These are phyloP conservation scores for Sminthurides bifidus DNA, from an alignment of 1,140 invertebrate genomes.

Conservation along the genomic window DNA sequence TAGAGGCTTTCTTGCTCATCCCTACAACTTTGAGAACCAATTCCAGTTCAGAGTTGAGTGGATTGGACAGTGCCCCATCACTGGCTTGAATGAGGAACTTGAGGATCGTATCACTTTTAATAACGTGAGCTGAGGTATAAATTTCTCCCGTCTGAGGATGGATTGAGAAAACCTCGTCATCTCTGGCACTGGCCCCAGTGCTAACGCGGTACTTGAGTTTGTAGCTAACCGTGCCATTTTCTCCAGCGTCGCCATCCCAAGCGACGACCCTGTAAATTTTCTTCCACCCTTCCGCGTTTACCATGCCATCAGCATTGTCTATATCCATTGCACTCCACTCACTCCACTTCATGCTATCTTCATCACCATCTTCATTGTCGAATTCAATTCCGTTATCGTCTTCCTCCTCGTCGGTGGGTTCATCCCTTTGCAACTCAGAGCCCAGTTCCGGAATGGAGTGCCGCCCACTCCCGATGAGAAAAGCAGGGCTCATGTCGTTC, in stretches of 20 bases:
- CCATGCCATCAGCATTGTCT: slow-evolving; percentile 5
- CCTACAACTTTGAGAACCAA: slow-evolving; percentile 20
- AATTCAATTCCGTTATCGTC: slow-evolving; percentile 18
- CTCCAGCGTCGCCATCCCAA: slow-evolving; percentile 65
- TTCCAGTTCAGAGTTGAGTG: slow-evolving; percentile 14
- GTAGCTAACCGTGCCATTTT: slow-evolving; percentile 68
- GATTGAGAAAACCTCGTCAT: slow-evolving; percentile 62
- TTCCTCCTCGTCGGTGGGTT: slow-evolving; percentile 11
- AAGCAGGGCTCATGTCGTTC: slow-evolving; percentile 34
- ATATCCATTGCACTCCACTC: slow-evolving; percentile 27
- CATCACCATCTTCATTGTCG: slow-evolving; percentile 18
- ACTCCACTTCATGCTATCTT: slow-evolving; percentile 30
- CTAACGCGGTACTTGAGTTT: slow-evolving; percentile 51
- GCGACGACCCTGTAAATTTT: slow-evolving; percentile 57
- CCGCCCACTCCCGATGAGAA: slow-evolving; percentile 32
- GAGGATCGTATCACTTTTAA: slow-evolving; percentile 26
- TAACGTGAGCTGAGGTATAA: slow-evolving; percentile 34
- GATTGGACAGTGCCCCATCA: slow-evolving; percentile 11
- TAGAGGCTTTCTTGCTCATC: slow-evolving; percentile 8
- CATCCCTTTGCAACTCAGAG: slow-evolving; percentile 22
- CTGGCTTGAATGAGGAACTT: slow-evolving; percentile 28
- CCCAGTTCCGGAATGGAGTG: slow-evolving; percentile 34
- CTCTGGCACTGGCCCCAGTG: slow-evolving; percentile 52
- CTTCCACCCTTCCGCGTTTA: slow-evolving; percentile 22
- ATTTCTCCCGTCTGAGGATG: slow-evolving; percentile 67